Percentiles rank a stretch among this genome's conserved stretches.
phyloP scores from a whole-genome alignment of 2,113 vertebrate genomes.

The Cacatua alba region DNA sequence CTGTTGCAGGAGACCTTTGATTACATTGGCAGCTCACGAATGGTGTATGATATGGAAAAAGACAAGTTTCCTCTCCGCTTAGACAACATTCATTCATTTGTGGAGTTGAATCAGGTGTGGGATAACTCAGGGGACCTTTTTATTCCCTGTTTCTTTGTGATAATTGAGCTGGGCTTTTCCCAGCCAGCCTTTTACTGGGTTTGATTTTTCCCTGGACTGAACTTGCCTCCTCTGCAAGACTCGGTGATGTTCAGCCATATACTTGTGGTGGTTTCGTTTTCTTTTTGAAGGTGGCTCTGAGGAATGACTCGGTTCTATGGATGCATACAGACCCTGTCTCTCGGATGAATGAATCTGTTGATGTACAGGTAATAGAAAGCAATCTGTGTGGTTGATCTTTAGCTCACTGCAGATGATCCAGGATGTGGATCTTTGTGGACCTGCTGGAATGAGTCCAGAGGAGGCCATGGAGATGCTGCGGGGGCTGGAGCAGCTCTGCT shows the following conservation, averaged over 20 bases:
- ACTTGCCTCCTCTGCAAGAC: background rate
- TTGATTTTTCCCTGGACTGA: background rate
- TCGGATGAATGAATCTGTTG: constrained; percentile 73
- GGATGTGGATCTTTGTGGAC: background rate
- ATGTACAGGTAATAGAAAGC: constrained; percentile 72
- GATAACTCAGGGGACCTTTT: background rate
- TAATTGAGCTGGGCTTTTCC: background rate
- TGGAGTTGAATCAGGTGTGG: constrained; percentile 80
- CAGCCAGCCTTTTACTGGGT: background rate
- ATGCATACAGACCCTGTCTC: constrained; percentile 93
- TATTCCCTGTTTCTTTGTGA: background rate
- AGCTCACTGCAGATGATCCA: background rate
- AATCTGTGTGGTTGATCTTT: background rate
- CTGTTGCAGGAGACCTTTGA: constrained; percentile 89
- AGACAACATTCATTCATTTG: constrained; percentile 72
- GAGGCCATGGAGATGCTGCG: background rate
- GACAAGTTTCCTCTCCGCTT: constrained; percentile 74
- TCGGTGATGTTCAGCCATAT: rapidly evolving
- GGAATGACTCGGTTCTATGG: constrained; percentile 76
- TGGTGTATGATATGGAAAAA: constrained; percentile 85
- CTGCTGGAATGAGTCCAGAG: background rate
- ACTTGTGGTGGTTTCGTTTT: background rate
- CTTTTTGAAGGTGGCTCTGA: constrained; percentile 81
- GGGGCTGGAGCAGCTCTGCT: background rate
- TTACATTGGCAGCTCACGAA: constrained; percentile 94